Evolutionary conservation across 2,113 vertebrate species (phyloP).

Genomic region (Nannospalax galili): DNA sequence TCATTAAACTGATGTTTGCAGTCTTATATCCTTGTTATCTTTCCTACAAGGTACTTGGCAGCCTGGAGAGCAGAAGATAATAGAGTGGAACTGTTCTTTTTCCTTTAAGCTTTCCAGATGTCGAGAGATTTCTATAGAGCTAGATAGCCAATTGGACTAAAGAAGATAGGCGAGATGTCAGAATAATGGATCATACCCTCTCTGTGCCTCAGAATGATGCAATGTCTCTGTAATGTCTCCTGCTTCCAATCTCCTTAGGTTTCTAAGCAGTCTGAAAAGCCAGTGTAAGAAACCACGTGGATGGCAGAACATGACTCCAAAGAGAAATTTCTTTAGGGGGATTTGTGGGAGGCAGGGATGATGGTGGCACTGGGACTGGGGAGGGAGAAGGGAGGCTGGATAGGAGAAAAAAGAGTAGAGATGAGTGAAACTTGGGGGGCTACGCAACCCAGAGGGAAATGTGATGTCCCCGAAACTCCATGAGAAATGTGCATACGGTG

Average conservation of each 20-base stretch:
- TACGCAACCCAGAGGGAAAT: too few species aligned
- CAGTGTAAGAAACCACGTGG: not conserved
- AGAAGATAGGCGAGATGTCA: constrained; percentile 66
- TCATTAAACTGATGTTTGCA: constrained; percentile 70
- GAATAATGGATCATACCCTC: constrained; percentile 76
- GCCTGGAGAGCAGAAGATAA: constrained; percentile 55
- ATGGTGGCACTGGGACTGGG: too few species aligned
- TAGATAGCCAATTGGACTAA: constrained; percentile 59
- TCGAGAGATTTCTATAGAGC: constrained; percentile 58
- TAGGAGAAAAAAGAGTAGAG: too few species aligned
- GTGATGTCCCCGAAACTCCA: too few species aligned
- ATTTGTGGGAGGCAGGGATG: too few species aligned
- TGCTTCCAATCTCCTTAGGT: constrained; percentile 63
- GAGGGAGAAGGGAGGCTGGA: too few species aligned
- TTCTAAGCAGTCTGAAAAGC: constrained; percentile 67
- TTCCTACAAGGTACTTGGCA: constrained; percentile 49
- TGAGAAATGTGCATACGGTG: too few species aligned
- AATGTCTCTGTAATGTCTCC: constrained; percentile 22
- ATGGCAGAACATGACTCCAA: not conserved
- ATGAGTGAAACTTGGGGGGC: too few species aligned
- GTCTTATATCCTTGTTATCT: constrained; percentile 62
- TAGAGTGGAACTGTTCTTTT: constrained; percentile 67
- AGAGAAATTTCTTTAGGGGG: constrained; percentile 26
- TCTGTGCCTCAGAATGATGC: constrained; percentile 61
- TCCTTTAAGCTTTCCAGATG: constrained; percentile 73